Evolutionary conservation across 2,888 invertebrate species (phyloP).

Genomic region (Andrena praecox): DNA sequence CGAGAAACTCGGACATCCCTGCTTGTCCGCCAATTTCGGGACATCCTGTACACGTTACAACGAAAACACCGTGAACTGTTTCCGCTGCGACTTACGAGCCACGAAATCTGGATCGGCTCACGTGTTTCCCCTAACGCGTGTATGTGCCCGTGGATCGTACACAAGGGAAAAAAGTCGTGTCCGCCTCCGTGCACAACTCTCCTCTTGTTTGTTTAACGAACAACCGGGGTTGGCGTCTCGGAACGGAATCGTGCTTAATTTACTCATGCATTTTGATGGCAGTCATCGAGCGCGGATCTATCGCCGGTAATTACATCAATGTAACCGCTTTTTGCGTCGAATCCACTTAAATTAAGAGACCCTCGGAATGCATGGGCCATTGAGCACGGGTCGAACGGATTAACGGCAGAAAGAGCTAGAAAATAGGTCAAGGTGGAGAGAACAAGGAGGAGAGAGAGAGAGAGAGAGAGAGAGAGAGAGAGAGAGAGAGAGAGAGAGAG

Average conservation of each 20-base stretch:
- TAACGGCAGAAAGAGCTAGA: constrained; percentile 16
- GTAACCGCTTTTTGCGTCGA: constrained; percentile 35
- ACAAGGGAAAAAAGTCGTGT: neutral
- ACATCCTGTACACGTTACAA: constrained; percentile 3
- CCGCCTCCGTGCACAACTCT: neutral
- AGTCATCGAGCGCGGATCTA: neutral
- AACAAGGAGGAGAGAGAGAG: constrained; percentile 10
- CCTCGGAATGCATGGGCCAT: constrained; percentile 32
- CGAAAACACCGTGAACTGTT: constrained; percentile 43
- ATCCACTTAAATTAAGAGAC: constrained; percentile 44
- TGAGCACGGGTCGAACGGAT: constrained; percentile 15
- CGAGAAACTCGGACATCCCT: no score
- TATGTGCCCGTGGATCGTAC: neutral
- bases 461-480: no score
- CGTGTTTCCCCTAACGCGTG: neutral
- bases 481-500: constrained; percentile 3
- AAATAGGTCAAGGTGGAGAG: constrained; percentile 10
- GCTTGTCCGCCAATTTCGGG: no score
- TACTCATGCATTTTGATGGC: neutral
- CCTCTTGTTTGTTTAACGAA: neutral
- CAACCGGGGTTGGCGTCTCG: no score
- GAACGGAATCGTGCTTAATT: neutral
- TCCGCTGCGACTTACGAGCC: constrained; percentile 49
- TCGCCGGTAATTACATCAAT: constrained; percentile 14
- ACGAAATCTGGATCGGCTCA: constrained; percentile 41